Conservation (phyloP, 2,888 invertebrate species). For the Pseudococcus longispinus region DNA sequence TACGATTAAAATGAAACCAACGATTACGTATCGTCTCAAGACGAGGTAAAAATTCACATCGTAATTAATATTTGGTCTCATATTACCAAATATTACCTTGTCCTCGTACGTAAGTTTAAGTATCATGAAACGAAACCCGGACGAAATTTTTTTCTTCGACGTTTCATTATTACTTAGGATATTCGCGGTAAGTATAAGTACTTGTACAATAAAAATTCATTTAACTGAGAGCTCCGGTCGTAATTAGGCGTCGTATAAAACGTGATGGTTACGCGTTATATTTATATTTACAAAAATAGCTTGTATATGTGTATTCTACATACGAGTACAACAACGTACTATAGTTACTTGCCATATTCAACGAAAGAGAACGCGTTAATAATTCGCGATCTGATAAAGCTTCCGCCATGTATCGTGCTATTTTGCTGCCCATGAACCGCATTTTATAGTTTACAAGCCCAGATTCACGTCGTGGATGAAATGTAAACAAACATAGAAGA, state of each 20-base stretch:
- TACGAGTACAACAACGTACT: not conserved
- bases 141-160: not conserved
- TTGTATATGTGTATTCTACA: not conserved
- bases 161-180: not conserved
- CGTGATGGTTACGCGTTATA: constrained; percentile 10
- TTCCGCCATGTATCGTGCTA: not conserved
- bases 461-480: not conserved
- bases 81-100: not conserved
- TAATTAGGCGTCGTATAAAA: constrained; percentile 1
- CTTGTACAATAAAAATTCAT: constrained; percentile 13
- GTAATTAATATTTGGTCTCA: not conserved
- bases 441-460: not conserved
- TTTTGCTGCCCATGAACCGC: not conserved
- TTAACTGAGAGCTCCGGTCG: not conserved
- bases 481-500: not conserved
- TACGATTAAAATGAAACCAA: not conserved
- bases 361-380: constrained; percentile 23
- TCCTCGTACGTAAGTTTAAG: not conserved
- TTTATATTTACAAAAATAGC: constrained; percentile 18
- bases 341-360: not conserved
- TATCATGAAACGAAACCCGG: not conserved
- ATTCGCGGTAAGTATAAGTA: not conserved
- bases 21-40: not conserved
- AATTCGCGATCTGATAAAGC: not conserved
- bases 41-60: not conserved